A percentile compares a stretch with the other conserved stretches of the same genome.
Conservation (phyloP, 2,113 vertebrate species). For the Platichthys flesus region DNA sequence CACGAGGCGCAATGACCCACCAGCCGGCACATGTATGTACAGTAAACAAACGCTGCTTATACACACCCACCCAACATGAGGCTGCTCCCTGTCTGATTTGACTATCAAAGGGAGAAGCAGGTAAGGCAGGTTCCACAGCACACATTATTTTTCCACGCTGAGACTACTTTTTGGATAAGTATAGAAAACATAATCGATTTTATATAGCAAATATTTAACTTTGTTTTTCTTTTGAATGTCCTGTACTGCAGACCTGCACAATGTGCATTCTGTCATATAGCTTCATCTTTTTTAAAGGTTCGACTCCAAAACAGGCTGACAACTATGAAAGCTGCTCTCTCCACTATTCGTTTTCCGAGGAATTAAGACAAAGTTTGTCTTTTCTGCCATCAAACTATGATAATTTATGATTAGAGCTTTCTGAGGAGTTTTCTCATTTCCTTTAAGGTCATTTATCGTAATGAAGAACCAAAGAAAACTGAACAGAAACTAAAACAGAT, state of each 20-base stretch:
- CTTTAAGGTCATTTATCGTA: too few relatives aligned
- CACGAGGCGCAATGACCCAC: slow-evolving; percentile 7
- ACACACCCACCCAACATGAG: neutral
- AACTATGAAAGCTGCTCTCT: neutral
- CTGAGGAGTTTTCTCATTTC: neutral
- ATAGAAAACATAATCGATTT: too few relatives aligned
- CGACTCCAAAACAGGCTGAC: too few relatives aligned
- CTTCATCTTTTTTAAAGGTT: too few relatives aligned
- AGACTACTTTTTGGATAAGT: neutral
- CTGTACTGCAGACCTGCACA: too few relatives aligned
- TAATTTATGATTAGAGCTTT: neutral
- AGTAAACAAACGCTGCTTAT: slow-evolving; percentile 31
- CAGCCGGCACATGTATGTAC: slow-evolving; percentile 21
- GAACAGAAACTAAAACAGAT: too few relatives aligned
- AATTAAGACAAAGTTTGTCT: neutral
- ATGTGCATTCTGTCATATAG: neutral
- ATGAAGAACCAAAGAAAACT: neutral
- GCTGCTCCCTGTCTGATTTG: slow-evolving; percentile 32
- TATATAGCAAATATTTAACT: too few relatives aligned
- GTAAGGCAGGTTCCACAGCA: neutral
- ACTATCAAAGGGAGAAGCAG: slow-evolving; percentile 45
- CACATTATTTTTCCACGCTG: neutral
- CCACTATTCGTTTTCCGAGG: neutral
- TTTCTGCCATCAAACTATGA: neutral
- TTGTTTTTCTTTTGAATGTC: too few relatives aligned